Base-by-base conservation (phyloP, 2,888 invertebrate genomes). In the Apomyelois bistriatella region DNA sequence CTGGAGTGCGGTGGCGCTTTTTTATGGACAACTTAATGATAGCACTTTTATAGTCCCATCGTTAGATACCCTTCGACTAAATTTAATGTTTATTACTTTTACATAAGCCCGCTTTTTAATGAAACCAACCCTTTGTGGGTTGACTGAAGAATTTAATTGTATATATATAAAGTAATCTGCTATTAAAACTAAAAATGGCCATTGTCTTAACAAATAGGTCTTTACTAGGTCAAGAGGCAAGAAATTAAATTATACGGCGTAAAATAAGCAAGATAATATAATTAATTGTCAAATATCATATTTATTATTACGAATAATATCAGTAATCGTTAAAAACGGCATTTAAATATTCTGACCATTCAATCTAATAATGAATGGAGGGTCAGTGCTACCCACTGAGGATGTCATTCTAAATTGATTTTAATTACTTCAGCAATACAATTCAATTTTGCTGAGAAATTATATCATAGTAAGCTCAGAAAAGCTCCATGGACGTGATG, bases 401-500 rank as follows among this genome's bases (percentile, higher is more conserved):
- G 36, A 9, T 32, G 53, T 50, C 57, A 59, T 58, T 54, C 38
- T 48, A 74, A 67, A 64, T 57, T 62, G 38, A 59, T 54, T 65
- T 63, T 58, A 76, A 68, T 53, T 36, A 5, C 47, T 41, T 53
- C 12, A 8, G 8, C 12, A 43, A 55, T 68, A 74, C 58, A 59
- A 67, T 61, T 48, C 59, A 68, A 59, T 64, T n/a, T 57, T 60
- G 46, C 57, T 52, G 57, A 43, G 54, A 56, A 54, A 51, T 51
- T 53, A 42, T 60, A 57, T 53, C 58, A 61, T 65, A 58, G 64
- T 60, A 71, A 71, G 72, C 72, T 71, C 74, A 75, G 75, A 76
- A 82, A 82, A 78, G 78, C 76, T 79, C 54, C 69, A 82, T 82
- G 79, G 70, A 69, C 74, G 72, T 79, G 79, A 88, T 85, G 78